These are phyloP conservation scores for Eumerus sabulonum DNA, from an alignment of 2,888 invertebrate genomes.

Conservation along the genomic window DNA sequence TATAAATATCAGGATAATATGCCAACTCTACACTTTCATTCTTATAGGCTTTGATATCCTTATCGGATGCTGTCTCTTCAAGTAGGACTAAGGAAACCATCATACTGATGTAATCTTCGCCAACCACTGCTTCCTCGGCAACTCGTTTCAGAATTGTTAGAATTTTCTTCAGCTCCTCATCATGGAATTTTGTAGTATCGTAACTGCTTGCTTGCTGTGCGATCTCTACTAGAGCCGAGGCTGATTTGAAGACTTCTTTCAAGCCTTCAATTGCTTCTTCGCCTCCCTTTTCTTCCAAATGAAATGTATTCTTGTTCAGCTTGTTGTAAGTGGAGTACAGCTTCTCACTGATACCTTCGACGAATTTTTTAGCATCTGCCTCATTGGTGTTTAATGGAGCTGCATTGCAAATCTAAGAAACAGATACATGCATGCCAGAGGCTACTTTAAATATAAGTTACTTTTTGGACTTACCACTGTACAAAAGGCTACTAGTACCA, in stretches of 20 bases:
- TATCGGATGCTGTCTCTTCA: slow-evolving; percentile 74
- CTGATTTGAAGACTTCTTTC: slow-evolving; percentile 72
- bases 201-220: slow-evolving; percentile 81
- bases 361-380: slow-evolving; percentile 10
- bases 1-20: slow-evolving; percentile 72
- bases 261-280: slow-evolving; percentile 73
- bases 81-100: slow-evolving; percentile 72
- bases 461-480: too few relatives aligned
- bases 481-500: too few relatives aligned
- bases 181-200: slow-evolving; percentile 68
- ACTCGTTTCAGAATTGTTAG: slow-evolving; percentile 71
- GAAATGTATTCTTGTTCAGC: neutral
- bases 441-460: too few relatives aligned
- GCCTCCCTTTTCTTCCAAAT: slow-evolving; percentile 72
- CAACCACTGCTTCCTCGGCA: slow-evolving; percentile 73
- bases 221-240: slow-evolving; percentile 74
- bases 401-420: neutral
- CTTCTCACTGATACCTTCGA: neutral
- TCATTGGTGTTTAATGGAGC: slow-evolving; percentile 2
- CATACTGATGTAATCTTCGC: slow-evolving; percentile 73
- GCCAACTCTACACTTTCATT: slow-evolving; percentile 73
- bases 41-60: slow-evolving; percentile 80
- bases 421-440: too few relatives aligned
- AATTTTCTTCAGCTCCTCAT: slow-evolving; percentile 71
- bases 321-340: neutral